These are phyloP conservation scores for Chaetoderma sp. DNA, from an alignment of 2,888 invertebrate species.

Conservation along the genomic window DNA sequence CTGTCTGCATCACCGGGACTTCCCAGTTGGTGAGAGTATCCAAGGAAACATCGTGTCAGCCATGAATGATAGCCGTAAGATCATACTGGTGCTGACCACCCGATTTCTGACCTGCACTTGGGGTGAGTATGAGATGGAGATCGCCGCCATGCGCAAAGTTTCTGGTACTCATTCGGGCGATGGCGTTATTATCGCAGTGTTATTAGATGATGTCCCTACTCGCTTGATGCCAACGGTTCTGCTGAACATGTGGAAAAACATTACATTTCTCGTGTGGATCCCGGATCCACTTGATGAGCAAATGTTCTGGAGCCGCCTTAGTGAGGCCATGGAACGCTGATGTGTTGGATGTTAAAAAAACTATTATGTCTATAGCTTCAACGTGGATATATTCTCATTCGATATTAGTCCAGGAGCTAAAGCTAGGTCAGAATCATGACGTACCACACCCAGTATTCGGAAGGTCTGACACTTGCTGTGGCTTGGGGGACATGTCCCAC, in stretches of 20 bases:
- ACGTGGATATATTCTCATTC: too few species aligned
- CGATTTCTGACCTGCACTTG: neutral
- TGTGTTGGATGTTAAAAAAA: too few species aligned
- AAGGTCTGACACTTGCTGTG: too few species aligned
- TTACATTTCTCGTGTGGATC: neutral
- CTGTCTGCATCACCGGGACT: conserved; percentile 2
- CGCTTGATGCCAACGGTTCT: neutral
- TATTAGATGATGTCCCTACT: conserved; percentile 2
- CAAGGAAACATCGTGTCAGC: neutral
- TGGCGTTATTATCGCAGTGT: neutral
- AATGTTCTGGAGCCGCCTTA: neutral
- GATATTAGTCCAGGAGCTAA: too few species aligned
- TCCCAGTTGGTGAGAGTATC: neutral
- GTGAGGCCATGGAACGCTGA: neutral
- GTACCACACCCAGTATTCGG: too few species aligned
- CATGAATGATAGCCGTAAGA: neutral
- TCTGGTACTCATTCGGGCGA: neutral
- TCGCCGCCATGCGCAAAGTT: neutral
- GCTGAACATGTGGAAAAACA: neutral
- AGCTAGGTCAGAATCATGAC: too few species aligned
- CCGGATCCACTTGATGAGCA: neutral
- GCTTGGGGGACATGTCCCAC: too few species aligned
- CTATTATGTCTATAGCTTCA: too few species aligned
- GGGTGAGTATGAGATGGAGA: neutral
- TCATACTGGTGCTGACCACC: neutral